Evolutionary conservation across 1,140 invertebrate genomes (phyloP).

Genomic region (Ephestia elutella): DNA sequence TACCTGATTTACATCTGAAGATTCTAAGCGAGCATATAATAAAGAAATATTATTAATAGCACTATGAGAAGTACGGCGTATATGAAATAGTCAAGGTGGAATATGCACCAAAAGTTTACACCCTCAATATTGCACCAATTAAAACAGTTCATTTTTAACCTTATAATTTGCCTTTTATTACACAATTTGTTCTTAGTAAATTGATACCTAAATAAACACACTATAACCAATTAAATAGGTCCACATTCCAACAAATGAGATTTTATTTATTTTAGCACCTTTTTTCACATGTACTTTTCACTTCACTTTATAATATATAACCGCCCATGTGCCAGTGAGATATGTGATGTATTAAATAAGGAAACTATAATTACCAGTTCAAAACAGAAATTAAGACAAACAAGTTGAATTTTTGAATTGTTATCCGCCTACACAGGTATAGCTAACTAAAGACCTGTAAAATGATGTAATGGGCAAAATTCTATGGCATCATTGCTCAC

Average conservation of each 20-base stretch:
- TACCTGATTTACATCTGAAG: not conserved
- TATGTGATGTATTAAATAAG: not conserved
- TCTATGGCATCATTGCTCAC: not conserved
- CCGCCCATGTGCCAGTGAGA: too few relatives aligned
- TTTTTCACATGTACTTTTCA: too few relatives aligned
- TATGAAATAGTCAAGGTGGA: conserved; percentile 41
- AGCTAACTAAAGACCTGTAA: not conserved
- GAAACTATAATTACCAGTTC: not conserved
- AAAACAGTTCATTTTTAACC: conserved; percentile 18
- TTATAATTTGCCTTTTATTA: not conserved
- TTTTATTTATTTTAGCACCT: too few relatives aligned
- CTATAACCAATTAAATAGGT: too few relatives aligned
- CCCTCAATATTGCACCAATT: conserved; percentile 13
- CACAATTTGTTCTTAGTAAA: too few relatives aligned
- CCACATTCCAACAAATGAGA: too few relatives aligned
- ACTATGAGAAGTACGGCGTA: conserved; percentile 32
- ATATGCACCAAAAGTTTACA: conserved; percentile 29
- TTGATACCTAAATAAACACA: too few relatives aligned
- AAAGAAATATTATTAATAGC: conserved; percentile 35
- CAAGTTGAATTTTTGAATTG: not conserved
- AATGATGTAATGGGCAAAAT: not conserved
- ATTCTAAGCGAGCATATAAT: conserved; percentile 25
- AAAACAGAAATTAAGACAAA: not conserved
- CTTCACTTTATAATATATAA: too few relatives aligned
- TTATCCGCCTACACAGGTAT: not conserved